These are phyloP conservation scores for Aethes cnicana DNA, from an alignment of 2,888 invertebrate species.

Conservation along the genomic window DNA sequence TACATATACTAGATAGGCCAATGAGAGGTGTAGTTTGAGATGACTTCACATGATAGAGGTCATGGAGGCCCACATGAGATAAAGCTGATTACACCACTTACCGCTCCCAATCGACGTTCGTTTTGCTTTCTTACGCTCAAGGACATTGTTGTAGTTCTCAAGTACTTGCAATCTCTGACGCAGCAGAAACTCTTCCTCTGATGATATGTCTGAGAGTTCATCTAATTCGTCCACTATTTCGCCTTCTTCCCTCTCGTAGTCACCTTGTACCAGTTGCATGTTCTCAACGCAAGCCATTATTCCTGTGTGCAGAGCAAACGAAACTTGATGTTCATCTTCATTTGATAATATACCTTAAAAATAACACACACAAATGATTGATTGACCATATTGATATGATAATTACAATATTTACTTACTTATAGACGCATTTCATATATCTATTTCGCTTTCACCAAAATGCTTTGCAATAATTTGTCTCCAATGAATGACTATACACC, in stretches of 20 bases:
- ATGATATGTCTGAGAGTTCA: conserved; percentile 74
- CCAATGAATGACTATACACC: not conserved
- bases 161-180: conserved; percentile 70
- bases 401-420: not conserved
- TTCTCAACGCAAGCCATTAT: conserved; percentile 60
- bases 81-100: conserved; percentile 37
- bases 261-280: conserved; percentile 49
- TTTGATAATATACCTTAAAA: not conserved
- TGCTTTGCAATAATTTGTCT: not conserved
- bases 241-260: conserved; percentile 77
- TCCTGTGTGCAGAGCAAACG: conserved; percentile 7
- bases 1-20: no score
- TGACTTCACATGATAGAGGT: no score
- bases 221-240: conserved; percentile 73
- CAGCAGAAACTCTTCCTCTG: conserved; percentile 73
- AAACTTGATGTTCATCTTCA: not conserved
- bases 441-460: conserved; percentile 3
- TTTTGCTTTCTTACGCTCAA: conserved; percentile 75
- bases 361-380: not conserved
- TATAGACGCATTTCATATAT: not conserved
- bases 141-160: conserved; percentile 75
- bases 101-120: conserved; percentile 53
- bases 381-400: not conserved
- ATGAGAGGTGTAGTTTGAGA: no score
- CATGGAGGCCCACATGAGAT: not conserved